Evolutionary conservation across 2,113 vertebrate genomes (phyloP), one percentile per base, ranked within the genome.

Genomic region (Eleginops maclovinus): DNA sequence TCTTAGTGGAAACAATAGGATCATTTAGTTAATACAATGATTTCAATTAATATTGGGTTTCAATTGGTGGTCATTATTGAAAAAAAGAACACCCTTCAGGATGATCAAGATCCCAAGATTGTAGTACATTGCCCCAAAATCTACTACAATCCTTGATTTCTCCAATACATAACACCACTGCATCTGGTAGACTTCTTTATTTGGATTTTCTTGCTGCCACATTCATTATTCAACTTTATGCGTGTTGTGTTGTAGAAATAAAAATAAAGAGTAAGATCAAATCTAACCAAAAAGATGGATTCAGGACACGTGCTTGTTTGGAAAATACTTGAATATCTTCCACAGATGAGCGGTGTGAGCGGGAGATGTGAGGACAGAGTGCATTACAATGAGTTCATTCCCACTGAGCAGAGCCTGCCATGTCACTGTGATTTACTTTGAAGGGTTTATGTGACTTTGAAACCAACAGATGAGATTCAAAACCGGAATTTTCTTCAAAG

Each of bases 371-470:
- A 8, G 13, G 31, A 49, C 36, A 50, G 22, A 50, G 60, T 67
- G 47, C 75, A 79, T 79, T 67, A 66, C 17, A 66, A 75, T 70
- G 40, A 70, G 43, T 19, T 41, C 49, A 67, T 12, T 62, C 55
- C 72, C 19, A 21, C 53, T 67, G 60, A 13, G 67, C 63, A 12
- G 56, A 1, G 50, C 56, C 43, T 67, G 65, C 31, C 1, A 68
- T 71, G 67, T 68, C 84, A 64, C 31, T 31, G 16, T 36, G 44
- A 64, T 56, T 85, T 54, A 59, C 36, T 68, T 26, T 63, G 56
- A 77, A 70, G 76, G 46, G 24, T 54, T 75, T 71, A 65, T 75
- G 58, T 8, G 4, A 46, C 55, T 22, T 14, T 26, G 28, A 36
- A 46, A 0, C 49, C 50, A 26, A 49, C 19, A 68, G 12, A 71